Base-by-base conservation (phyloP, 1,140 invertebrate genomes). In the Arctopsyche grandis region DNA sequence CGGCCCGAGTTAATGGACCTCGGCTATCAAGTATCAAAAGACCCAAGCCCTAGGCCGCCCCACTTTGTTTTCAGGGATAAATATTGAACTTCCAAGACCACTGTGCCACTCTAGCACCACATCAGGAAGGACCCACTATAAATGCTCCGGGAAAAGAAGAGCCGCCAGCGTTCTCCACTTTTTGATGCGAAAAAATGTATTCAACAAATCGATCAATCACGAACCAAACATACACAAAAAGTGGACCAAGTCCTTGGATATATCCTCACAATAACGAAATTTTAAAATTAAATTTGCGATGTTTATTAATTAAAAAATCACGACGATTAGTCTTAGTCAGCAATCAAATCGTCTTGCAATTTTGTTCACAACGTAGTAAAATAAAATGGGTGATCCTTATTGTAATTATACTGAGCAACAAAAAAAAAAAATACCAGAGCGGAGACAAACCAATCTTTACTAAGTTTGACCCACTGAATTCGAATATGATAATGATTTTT, bases 1-100 rank as follows among this genome's bases (percentile, higher is more conserved):
- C 46, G 60, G 63, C 29, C 12, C 56, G 29, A 44, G 78, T 69
- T 79, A 79, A 79, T 79, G 78, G 78, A 79, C 78, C 38, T 26
- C 69, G 78, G 44, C 78, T 79, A 79, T 79, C 78, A 43, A 79
- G 70, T 79, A 74, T 79, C 78, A 79, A 79, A 79, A 74, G 43
- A 63, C 52, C 21, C 19, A 71, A 70, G 29, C 29, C 29, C 29
- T 38, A 7, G 29, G 29, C 29, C 78, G 69, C 66, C 69, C 69
- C 48, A n/a, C 70, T 74, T 79, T 63, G 48, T 74, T 66, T 75
- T 26, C 24, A 24, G 78, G 69, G 22, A 74, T 74, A 79, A 79
- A 79, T 69, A 79, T 79, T 74, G 29, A 46, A 71, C 69, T 60
- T 56, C 19, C 69, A 43, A 52, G 69, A 60, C 44, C 48, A 71